These are phyloP conservation scores for Rhea americana DNA, from an alignment of 2,113 vertebrate species.

Conservation along the genomic window DNA sequence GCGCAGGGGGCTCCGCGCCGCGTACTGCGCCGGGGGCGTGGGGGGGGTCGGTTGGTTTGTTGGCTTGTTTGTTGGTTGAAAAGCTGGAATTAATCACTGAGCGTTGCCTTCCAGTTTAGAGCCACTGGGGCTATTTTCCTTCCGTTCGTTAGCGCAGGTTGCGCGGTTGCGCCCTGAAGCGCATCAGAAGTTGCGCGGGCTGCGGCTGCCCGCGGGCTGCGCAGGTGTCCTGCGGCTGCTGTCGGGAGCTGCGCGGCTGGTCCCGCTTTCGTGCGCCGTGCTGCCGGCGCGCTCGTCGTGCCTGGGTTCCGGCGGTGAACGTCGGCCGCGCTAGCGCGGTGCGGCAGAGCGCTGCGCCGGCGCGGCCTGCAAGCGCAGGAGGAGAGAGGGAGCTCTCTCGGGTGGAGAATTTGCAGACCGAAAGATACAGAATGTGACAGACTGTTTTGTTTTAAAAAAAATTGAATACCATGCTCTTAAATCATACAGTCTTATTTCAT, in stretches of 20 bases:
- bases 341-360: neutral
- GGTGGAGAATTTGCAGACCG: neutral
- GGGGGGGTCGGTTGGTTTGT: too few species aligned
- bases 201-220: too few species aligned
- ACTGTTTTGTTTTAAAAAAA: neutral
- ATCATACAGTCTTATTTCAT: neutral
- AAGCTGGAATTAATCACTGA: neutral
- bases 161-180: neutral
- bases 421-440: neutral
- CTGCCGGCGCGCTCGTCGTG: too few species aligned
- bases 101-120: neutral
- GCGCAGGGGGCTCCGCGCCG: too few species aligned
- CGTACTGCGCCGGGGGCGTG: too few species aligned
- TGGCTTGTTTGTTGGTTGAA: neutral
- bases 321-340: too few species aligned
- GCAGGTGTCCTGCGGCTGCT: too few species aligned
- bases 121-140: neutral
- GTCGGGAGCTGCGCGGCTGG: too few species aligned
- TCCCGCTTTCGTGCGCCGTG: too few species aligned
- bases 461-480: neutral
- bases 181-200: too few species aligned
- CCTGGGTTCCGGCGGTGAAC: too few species aligned
- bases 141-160: neutral
- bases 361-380: neutral
- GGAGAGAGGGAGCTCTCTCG: neutral